These are phyloP conservation scores for Ophiothrix spiculata DNA, from an alignment of 35 echinoderm and acorn worm genomes.

Conservation along the genomic window DNA sequence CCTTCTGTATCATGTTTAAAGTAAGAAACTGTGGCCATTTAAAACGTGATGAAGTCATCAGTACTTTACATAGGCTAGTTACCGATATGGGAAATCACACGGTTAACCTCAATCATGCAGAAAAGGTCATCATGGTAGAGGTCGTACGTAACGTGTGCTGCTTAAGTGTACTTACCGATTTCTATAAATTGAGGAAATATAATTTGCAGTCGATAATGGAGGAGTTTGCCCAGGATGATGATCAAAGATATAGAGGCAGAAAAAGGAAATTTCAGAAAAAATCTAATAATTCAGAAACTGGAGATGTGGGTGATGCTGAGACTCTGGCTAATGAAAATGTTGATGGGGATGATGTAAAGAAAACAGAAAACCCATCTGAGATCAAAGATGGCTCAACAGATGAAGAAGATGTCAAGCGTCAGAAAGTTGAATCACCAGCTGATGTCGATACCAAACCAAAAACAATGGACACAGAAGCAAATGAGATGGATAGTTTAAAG, in stretches of 20 bases:
- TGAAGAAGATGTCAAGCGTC: background rate
- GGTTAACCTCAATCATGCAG: conserved; percentile 66
- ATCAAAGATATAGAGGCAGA: background rate
- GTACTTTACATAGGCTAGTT: conserved; percentile 40
- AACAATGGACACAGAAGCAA: too few species aligned
- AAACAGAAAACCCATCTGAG: too few species aligned
- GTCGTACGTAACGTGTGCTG: conserved; percentile 81
- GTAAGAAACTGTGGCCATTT: conserved; percentile 59
- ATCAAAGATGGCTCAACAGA: too few species aligned
- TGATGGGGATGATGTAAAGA: too few species aligned
- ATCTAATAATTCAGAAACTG: background rate
- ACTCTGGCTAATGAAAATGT: too few species aligned
- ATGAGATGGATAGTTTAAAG: too few species aligned
- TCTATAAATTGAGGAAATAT: conserved; percentile 67
- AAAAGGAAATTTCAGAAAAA: background rate
- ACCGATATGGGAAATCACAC: conserved; percentile 42
- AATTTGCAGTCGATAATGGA: conserved; percentile 51
- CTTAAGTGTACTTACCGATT: conserved; percentile 73
- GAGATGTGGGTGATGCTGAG: background rate
- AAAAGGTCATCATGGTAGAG: conserved; percentile 71
- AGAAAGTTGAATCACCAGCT: background rate
- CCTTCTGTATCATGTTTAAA: conserved; percentile 63
- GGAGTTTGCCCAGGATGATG: background rate
- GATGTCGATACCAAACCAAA: background rate
- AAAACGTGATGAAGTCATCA: conserved; percentile 47